Base-by-base conservation (phyloP, 2,797 vertebrate species). In the Emydoidea blandingii region DNA sequence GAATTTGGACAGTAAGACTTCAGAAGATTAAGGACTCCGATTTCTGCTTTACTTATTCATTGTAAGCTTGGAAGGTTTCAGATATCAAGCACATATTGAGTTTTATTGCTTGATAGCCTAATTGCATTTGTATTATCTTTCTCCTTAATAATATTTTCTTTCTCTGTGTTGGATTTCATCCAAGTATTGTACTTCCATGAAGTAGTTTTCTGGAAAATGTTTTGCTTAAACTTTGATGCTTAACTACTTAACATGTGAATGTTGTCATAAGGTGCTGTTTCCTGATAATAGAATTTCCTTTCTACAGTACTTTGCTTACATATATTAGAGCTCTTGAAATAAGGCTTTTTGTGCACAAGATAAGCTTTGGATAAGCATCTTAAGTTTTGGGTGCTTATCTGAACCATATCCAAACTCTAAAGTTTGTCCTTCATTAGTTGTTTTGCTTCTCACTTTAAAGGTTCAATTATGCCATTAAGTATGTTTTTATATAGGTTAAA, bases 281-380 rank as follows among this genome's bases (percentile, higher is more conserved):
- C 93, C 96, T 96, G 95, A 95, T 97, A 96, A 95, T 95, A 41
- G 50, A 53, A 31, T 72, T 96, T 95, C 87, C 62, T 25, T 92
- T 94, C 85, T 91, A 76, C 59, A 79, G 57, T 83, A n/a, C 86
- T 96, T 95, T 95, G 59, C 85, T 96, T 96, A 25, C 25, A 23
- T 97, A 93, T 94, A 94, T 96, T 95, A 94, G 52, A 87, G 79
- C 72, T 92, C 89, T 95, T 95, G 16, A 5, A 87, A 88, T 81
- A 90, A 92, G 86, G 72, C 80, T 94, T 97, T 96, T 97, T 91
- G 44, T 37, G 90, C 97, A 97, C 96, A 97, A 97, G 95, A 97
- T 98, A 97, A 98, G 94, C 83, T 96, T 97, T 95, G 92, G 96
- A 96, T 97, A 95, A 96, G 91, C 94, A 97, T 97, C 85, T 97